phyloP scores from a whole-genome alignment of 1,140 invertebrate species.

The Elysia chlorotica region DNA sequence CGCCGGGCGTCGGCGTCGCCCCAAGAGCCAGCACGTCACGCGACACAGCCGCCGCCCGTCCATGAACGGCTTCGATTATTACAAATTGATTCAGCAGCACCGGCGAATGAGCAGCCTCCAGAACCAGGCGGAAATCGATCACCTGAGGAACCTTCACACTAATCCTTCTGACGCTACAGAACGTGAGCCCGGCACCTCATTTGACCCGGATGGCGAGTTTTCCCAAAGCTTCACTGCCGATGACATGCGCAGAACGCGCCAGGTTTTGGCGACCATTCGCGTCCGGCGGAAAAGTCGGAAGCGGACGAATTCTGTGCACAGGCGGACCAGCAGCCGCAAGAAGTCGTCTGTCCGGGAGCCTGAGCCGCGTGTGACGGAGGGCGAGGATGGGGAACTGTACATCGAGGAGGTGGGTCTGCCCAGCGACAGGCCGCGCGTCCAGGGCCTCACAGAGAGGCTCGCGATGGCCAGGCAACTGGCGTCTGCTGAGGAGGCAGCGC shows the following conservation, averaged over 20 bases:
- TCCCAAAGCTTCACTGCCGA: constrained; percentile 13
- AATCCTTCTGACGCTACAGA: not conserved
- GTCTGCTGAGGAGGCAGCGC: not conserved
- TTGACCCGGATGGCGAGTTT: too few relatives aligned
- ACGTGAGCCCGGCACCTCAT: not conserved
- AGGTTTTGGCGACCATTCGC: not conserved
- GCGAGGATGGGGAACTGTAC: not conserved
- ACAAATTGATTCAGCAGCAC: too few relatives aligned
- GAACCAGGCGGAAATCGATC: not conserved
- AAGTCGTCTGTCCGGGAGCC: not conserved
- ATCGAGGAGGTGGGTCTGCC: constrained; percentile 9
- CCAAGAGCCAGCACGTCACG: not conserved
- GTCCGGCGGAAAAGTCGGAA: not conserved
- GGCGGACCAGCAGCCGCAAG: not conserved
- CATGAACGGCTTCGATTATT: not conserved
- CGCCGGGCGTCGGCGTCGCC: not conserved
- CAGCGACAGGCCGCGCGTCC: not conserved
- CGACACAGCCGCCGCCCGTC: not conserved
- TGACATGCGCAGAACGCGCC: not conserved
- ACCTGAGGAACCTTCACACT: not conserved
- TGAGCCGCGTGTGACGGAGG: not conserved
- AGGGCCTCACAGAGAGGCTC: constrained; percentile 1
- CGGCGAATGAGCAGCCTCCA: too few relatives aligned
- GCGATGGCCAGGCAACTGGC: constrained; percentile 1
- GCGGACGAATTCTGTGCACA: too few relatives aligned